Base-by-base conservation (phyloP, 1,140 invertebrate genomes). In the Ostrea edulis region DNA sequence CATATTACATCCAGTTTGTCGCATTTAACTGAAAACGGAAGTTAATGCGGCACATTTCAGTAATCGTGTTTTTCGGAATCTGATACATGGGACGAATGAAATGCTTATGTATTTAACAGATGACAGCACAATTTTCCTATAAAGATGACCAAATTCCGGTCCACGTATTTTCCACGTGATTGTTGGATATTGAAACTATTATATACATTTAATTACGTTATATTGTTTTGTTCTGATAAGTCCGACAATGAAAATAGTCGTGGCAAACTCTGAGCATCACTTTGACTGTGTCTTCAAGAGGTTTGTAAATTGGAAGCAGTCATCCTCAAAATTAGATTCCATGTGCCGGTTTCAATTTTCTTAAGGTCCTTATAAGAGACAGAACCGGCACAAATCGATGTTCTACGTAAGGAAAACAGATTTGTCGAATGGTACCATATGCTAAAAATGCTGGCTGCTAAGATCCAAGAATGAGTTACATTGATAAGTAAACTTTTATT, bases 261-360 rank as follows among this genome's bases (percentile, higher is more conserved):
- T 25, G 22, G 11, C 29, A 25, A 35, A 62, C 55, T 62, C 17
- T 14, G 17, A 62, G 55, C 55, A 62, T 62, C n/a, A 62, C 55
- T 62, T 62, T 62, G 17, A 9, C 11, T 77, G 68, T 25, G 68
- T 29, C 68, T 77, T 25, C 68, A 29, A 25, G 25, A 77, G 68
- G 25, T 77, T 77, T 35, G 68, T 29, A 77, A 77, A 77, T 77
- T 77, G 68, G 68, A 77, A 22, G 68, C 68, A 77, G 68, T 25
- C 68, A 35, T 29, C 68, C 68, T 77, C 14, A 25, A 77, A 77
- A 77, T 77, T 77, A 77, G 68, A 77, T 77, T 77, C 68, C 68
- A 77, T 29, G 25, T 77, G 68, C 68, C 68, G 68, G 25, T 77
- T 77, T 77, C 68, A 77, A 77, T 77, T 77, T 77, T 77, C 68